Base-by-base conservation (phyloP, 2,113 vertebrate genomes). In the Channa argus region DNA sequence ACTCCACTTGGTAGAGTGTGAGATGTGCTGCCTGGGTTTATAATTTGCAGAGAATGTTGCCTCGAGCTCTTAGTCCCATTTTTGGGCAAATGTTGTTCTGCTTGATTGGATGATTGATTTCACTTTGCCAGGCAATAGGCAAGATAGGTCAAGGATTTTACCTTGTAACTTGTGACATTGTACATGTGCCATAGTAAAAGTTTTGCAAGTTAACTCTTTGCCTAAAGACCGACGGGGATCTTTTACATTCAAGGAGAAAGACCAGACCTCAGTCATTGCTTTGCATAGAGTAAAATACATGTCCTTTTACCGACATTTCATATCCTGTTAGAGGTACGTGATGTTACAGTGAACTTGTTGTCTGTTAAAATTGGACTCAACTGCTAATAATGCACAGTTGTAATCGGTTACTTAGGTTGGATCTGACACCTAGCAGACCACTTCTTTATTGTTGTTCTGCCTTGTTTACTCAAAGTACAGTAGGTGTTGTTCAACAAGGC, bases 91-190 rank as follows among this genome's bases (percentile, higher is more conserved):
- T 76, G 66, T 67, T 82, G 63, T 78, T 82, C 74, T 70, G 78
- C 64, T 78, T 84, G 86, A 77, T 87, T 84, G 61, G 71, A 71
- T 77, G 63, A 79, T 86, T 86, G 74, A 80, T 84, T 82, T 44
- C 14, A 59, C 38, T 82, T 84, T 62, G 46, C 64, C 55, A 67
- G 58, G 55, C 60, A 67, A 52, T 51, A 15, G 56, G 33, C 34
- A 3, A 67, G 52, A 67, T 51, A 60, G 24, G 58, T 33, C 64
- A 64, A 66, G 33, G 41, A 70, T 73, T 83, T 76, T 44, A 60
- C 52, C 62, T 62, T 59, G 41, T 38, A 52, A 54, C 4, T 55
- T 53, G 39, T 71, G 11, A 83, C 63, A 71, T 36, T 74, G 10
- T n/a, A 24, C 39, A 56, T 45, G 45, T 72, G 54, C 60, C n/a